Evolutionary conservation across 2,113 vertebrate species (phyloP).

Genomic region (Leucopsar rothschildi): DNA sequence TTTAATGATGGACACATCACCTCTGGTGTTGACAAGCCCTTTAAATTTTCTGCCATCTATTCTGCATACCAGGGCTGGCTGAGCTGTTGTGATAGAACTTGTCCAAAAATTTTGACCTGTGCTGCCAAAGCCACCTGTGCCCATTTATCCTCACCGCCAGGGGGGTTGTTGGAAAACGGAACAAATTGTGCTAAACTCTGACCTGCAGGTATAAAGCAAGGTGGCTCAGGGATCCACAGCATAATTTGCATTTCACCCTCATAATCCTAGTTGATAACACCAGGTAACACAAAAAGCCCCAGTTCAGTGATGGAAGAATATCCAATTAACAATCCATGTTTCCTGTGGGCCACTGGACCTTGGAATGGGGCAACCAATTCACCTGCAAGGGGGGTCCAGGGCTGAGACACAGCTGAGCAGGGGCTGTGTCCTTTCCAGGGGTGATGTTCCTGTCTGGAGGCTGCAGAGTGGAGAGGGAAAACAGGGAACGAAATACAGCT

Average conservation of each 20-base stretch:
- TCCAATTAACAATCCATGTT: background rate
- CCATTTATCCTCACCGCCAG: too few species aligned
- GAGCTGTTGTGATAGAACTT: background rate
- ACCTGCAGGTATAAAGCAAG: background rate
- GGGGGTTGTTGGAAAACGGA: background rate
- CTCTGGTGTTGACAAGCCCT: background rate
- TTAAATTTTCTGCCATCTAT: background rate
- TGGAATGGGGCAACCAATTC: background rate
- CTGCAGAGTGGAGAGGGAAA: background rate
- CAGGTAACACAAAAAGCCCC: background rate
- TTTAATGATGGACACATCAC: background rate
- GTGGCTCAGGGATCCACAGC: background rate
- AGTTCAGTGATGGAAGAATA: background rate
- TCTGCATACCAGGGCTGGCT: background rate
- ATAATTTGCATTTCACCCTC: background rate
- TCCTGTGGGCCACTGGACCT: background rate
- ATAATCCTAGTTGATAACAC: accelerated
- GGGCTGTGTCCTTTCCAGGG: accelerated
- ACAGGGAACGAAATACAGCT: accelerated
- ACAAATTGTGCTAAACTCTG: background rate
- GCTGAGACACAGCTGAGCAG: background rate
- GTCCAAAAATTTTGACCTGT: background rate
- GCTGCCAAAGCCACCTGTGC: background rate
- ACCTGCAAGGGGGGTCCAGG: background rate
- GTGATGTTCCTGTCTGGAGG: background rate